Conservation (phyloP, 2,113 vertebrate genomes). For the Xiphophorus hellerii region DNA sequence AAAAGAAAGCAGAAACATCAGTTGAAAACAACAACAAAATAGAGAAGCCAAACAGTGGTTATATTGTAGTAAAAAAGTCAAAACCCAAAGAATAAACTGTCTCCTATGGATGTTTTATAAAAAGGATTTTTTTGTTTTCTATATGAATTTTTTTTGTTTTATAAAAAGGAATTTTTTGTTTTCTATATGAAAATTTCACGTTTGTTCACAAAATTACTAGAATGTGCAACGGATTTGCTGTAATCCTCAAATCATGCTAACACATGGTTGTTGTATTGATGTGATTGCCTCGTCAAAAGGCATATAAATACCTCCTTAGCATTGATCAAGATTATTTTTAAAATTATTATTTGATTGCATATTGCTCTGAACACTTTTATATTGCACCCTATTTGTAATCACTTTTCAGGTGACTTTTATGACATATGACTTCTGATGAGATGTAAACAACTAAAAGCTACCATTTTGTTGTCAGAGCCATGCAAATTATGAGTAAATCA, state of each 20-base stretch:
- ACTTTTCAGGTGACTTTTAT: not conserved
- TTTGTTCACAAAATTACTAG: not conserved
- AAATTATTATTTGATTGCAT: not conserved
- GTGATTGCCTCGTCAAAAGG: too few relatives aligned
- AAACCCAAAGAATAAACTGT: too few relatives aligned
- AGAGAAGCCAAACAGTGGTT: too few relatives aligned
- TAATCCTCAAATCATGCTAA: not conserved
- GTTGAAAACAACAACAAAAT: not conserved
- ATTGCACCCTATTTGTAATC: not conserved
- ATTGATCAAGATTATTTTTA: not conserved
- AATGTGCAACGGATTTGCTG: too few relatives aligned
- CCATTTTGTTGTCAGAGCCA: not conserved
- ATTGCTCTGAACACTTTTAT: too few relatives aligned
- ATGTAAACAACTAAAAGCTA: not conserved
- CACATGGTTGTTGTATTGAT: not conserved
- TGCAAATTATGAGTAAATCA: not conserved
- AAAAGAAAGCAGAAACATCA: not conserved
- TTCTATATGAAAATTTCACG: not conserved
- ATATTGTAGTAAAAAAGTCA: too few relatives aligned
- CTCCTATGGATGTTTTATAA: not conserved
- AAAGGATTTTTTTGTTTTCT: not conserved
- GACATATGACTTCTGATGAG: not conserved
- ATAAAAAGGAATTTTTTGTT: not conserved
- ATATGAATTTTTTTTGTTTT: too few relatives aligned
- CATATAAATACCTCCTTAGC: too few relatives aligned